Evolutionary conservation across 2,113 vertebrate species (phyloP).

Genomic region (Clinocottus analis): DNA sequence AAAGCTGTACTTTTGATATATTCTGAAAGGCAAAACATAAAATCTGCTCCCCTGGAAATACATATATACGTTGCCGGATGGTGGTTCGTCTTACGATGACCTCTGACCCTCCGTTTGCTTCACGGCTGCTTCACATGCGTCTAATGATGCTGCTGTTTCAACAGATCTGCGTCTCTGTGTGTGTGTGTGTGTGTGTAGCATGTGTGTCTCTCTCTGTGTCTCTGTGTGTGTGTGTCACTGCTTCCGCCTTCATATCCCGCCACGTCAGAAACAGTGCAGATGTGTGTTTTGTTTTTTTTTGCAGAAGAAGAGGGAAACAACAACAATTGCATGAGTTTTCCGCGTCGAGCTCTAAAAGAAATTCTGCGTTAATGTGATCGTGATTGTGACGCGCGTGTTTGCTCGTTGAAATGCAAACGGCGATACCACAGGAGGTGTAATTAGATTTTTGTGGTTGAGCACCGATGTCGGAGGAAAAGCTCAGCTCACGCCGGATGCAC

Average conservation of each 20-base stretch:
- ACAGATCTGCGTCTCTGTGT: conserved; percentile 1
- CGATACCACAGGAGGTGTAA: conserved; percentile 55
- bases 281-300: too few species aligned
- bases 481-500: conserved; percentile 36
- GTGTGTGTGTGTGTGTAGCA: too few species aligned
- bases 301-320: neutral
- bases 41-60: neutral
- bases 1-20: neutral
- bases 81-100: conserved; percentile 16
- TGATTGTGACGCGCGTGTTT: conserved; percentile 18
- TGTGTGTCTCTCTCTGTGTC: too few species aligned
- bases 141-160: conserved; percentile 38
- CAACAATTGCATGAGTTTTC: conserved; percentile 9
- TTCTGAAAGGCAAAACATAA: neutral
- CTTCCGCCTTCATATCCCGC: conserved; percentile 8
- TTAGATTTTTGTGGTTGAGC: conserved; percentile 62
- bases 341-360: conserved; percentile 21
- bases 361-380: conserved; percentile 27
- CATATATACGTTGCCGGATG: neutral
- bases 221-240: too few species aligned
- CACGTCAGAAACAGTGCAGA: conserved; percentile 13
- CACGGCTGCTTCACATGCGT: neutral
- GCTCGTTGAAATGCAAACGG: conserved; percentile 36
- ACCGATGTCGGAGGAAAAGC: conserved; percentile 31
- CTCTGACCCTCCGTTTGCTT: conserved; percentile 28